Evolutionary conservation across 2,888 invertebrate genomes (phyloP), one percentile per base, ranked within the genome.

Genomic region (Lasius platythorax): DNA sequence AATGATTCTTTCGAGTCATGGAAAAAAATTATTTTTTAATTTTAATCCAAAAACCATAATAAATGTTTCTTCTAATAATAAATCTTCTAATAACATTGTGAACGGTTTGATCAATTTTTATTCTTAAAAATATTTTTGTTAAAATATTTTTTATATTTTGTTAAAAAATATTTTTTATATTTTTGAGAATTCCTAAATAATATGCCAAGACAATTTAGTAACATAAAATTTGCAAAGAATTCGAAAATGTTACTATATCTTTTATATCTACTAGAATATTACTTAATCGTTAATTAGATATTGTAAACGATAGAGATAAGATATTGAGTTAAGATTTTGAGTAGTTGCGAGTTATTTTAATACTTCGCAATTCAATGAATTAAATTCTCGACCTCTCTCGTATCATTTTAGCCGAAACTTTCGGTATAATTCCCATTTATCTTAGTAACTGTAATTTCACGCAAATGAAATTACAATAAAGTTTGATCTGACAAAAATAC

Each of bases 401-500:
- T 70, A 78, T 61, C 37, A 63, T 50, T 79, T 79, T 79, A 58
- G 33, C 8, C 58, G 15, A 43, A 79, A 79, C 58, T 84, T 75
- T 73, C 23, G 67, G 75, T 53, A 50, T 67, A 73, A 85, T 63
- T 61, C 37, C 18, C 33, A 23, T 78, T 74, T 76, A 70, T 73
- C 66, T 74, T 73, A 11, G 11, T 15, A 63, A 78, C 61, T 61
- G 28, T 46, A 63, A 85, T 72, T 82, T 82, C 33, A 46, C 46
- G 68, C 64, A 53, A 53, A 68, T 61, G 46, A 53, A 68, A 63
- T 63, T 58, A 50, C 56, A 75, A 84, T 75, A 78, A 87, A 85
- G 79, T 87, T 88, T 76, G 70, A 87, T 87, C 78, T 82, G 72
- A 43, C 83, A 85, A 87, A 83, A 85, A 84, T 43, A 66, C 63